A percentile compares a stretch with the other conserved stretches of the same genome.
Evolutionary conservation across 2,888 invertebrate genomes (phyloP).

Genomic region (Leptinotarsa rubiginosa): DNA sequence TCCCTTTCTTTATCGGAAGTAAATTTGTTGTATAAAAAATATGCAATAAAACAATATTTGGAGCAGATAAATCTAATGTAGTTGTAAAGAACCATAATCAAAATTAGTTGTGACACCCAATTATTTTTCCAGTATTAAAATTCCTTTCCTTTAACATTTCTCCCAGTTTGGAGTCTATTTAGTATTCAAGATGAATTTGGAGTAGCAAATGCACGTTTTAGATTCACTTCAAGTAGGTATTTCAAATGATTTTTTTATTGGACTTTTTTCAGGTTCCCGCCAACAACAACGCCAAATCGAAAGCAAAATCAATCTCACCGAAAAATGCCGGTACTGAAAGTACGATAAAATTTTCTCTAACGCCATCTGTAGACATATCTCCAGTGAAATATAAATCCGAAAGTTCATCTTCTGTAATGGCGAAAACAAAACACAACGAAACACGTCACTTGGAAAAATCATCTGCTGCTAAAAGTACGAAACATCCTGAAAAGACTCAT

Average conservation of each 20-base stretch:
- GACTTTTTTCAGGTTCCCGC: slow-evolving; percentile 6
- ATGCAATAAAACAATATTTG: too few relatives aligned
- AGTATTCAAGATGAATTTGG: not conserved
- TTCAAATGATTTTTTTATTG: not conserved
- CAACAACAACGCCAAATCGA: slow-evolving; percentile 24
- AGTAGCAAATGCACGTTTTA: not conserved
- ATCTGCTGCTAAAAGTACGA: not conserved
- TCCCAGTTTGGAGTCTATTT: not conserved
- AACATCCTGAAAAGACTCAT: slow-evolving; percentile 7
- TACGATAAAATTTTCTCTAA: slow-evolving; percentile 18
- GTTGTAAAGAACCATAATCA: too few relatives aligned
- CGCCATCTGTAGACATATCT: slow-evolving; percentile 39
- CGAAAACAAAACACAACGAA: not conserved
- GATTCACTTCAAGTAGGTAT: too few relatives aligned
- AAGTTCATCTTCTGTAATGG: not conserved
- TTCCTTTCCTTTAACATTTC: too few relatives aligned
- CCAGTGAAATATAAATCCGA: slow-evolving; percentile 23
- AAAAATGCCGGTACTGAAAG: slow-evolving; percentile 19
- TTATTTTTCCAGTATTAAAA: too few relatives aligned
- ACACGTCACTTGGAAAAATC: not conserved
- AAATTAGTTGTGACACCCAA: too few relatives aligned
- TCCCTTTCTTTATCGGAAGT: too few relatives aligned
- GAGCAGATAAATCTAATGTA: too few relatives aligned
- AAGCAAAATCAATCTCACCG: slow-evolving; percentile 24
- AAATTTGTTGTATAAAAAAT: too few relatives aligned